Evolutionary conservation across 1,140 invertebrate species (phyloP).

Genomic region (Oryzaephilus surinamensis): DNA sequence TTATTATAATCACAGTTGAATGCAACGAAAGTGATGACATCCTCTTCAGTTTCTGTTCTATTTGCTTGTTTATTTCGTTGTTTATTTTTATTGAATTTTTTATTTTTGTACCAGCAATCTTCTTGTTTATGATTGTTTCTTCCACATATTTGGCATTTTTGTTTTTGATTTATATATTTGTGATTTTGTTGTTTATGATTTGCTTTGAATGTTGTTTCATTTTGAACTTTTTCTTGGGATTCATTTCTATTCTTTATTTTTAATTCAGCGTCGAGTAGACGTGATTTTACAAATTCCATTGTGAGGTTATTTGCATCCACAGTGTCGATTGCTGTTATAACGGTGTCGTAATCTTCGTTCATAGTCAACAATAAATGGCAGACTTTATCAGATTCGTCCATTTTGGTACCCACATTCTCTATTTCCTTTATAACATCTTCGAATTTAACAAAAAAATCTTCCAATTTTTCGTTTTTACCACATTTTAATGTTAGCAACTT

Average conservation of each 20-base stretch:
- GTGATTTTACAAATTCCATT: conserved; percentile 1
- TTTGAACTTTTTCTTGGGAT: too few species aligned
- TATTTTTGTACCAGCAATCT: not conserved
- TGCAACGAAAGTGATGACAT: not conserved
- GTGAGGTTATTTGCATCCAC: not conserved
- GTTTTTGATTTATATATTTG: conserved; percentile 1
- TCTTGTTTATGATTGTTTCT: not conserved
- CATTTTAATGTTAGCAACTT: conserved; percentile 3
- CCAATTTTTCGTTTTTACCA: not conserved
- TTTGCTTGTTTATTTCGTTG: not conserved
- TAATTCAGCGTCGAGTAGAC: conserved; percentile 1
- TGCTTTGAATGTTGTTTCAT: not conserved
- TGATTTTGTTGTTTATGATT: not conserved
- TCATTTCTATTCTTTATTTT: conserved; percentile 3
- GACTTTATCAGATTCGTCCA: conserved; percentile 9
- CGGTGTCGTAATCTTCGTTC: conserved; percentile 1
- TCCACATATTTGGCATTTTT: not conserved
- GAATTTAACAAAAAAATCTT: conserved; percentile 4
- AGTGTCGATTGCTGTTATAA: conserved; percentile 4
- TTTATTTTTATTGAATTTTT: not conserved
- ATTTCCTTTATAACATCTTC: conserved; percentile 2
- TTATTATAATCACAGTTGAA: not conserved
- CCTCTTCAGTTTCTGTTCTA: too few species aligned
- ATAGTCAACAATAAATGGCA: conserved; percentile 8
- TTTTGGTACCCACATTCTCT: not conserved